phyloP scores from a whole-genome alignment of 2,113 vertebrate species.

The Ciconia boyciana region DNA sequence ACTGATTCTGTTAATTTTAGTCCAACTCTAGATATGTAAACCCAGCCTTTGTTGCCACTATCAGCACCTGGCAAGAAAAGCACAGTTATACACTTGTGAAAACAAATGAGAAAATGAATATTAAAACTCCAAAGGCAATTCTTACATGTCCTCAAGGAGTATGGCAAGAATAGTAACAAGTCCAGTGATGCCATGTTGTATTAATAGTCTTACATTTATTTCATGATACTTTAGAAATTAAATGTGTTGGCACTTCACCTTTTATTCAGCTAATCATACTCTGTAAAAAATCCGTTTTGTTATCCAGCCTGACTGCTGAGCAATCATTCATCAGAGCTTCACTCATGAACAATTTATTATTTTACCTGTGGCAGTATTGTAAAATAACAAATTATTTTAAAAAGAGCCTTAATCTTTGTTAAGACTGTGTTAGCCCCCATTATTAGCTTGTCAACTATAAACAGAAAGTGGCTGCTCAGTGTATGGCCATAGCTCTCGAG shows the following conservation, averaged over 20 bases:
- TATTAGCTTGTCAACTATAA: neutral
- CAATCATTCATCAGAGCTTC: neutral
- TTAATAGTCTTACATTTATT: neutral
- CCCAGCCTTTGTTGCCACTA: neutral
- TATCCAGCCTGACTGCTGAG: neutral
- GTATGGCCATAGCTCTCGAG: neutral
- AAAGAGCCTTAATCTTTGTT: neutral
- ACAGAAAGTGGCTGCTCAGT: neutral
- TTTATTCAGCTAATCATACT: neutral
- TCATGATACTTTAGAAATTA: neutral
- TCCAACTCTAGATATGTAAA: neutral
- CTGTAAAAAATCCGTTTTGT: neutral
- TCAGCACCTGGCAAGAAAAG: neutral
- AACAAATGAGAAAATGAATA: neutral
- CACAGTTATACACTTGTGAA: neutral
- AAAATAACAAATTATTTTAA: neutral
- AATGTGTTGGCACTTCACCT: neutral
- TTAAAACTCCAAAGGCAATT: neutral
- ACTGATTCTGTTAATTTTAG: neutral
- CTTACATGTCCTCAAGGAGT: neutral
- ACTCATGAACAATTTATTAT: neutral
- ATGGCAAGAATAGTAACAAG: neutral
- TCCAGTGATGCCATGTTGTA: neutral
- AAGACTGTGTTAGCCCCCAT: neutral
- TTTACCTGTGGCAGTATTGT: neutral